Evolutionary conservation across 1,140 invertebrate species (phyloP).

Genomic region (Pentalonia nigronervosa): DNA sequence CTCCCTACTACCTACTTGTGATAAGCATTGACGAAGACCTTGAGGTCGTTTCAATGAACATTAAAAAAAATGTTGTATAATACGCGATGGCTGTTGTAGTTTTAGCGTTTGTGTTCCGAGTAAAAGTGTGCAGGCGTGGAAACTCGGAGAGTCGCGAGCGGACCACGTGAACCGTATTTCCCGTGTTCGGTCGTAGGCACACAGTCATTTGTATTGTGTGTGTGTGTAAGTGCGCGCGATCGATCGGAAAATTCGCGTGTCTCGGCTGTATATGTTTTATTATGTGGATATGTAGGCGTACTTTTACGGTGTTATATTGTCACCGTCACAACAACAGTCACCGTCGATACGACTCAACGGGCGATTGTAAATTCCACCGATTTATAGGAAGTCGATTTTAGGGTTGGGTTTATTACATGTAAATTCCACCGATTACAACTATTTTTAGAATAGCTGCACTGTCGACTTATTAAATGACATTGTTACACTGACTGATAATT

Average conservation of each 20-base stretch:
- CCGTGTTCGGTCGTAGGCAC: not conserved
- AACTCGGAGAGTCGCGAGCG: not conserved
- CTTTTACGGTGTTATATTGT: not conserved
- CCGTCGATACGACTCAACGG: not conserved
- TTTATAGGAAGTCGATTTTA: too few species aligned
- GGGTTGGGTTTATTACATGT: too few species aligned
- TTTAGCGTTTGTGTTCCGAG: too few species aligned
- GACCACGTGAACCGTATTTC: not conserved
- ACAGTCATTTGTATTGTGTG: not conserved
- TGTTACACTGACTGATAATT: too few species aligned
- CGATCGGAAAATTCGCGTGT: conserved; percentile 40
- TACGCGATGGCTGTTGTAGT: too few species aligned
- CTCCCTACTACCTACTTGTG: too few species aligned
- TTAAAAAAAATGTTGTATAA: not conserved
- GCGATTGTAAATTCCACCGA: too few species aligned
- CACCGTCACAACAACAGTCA: not conserved
- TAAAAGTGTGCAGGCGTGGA: not conserved
- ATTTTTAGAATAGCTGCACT: too few species aligned
- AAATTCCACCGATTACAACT: too few species aligned
- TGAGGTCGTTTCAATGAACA: too few species aligned
- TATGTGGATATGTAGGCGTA: not conserved
- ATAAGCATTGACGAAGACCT: too few species aligned
- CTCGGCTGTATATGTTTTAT: not conserved
- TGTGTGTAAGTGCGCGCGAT: not conserved
- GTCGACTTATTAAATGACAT: too few species aligned